Conservation (phyloP, 1,140 invertebrate species). For the Zaprionus gabonicus region DNA sequence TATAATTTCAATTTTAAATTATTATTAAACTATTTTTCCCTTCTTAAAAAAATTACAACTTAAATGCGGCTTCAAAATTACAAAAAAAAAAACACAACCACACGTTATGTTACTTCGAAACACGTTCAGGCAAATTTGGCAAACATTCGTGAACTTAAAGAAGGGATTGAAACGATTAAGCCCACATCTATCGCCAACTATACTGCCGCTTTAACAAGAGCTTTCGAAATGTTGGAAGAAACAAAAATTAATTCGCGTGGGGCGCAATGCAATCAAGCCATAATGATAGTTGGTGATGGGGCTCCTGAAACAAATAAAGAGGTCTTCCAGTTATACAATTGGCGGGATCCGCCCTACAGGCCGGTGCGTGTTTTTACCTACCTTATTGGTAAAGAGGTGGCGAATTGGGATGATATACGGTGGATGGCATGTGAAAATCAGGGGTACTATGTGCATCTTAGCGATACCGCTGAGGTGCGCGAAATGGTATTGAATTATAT, state of each 20-base stretch:
- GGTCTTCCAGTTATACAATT: constrained; percentile 95
- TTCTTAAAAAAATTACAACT: constrained; percentile 23
- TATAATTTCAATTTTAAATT: constrained; percentile 30
- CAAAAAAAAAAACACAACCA: not conserved
- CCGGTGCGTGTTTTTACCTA: constrained; percentile 98
- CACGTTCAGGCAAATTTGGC: constrained; percentile 91
- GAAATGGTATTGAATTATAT: constrained; percentile 97
- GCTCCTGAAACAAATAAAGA: constrained; percentile 97
- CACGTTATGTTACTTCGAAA: constrained; percentile 49
- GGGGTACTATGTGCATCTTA: constrained; percentile 97
- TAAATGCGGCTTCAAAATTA: not conserved
- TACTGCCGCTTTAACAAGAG: constrained; percentile 93
- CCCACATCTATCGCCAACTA: constrained; percentile 98
- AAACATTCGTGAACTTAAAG: constrained; percentile 94
- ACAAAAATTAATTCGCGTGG: constrained; percentile 87
- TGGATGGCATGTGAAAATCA: constrained; percentile 98
- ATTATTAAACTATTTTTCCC: constrained; percentile 44
- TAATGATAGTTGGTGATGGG: constrained; percentile 99
- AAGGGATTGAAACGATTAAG: constrained; percentile 90
- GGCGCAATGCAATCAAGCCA: constrained; percentile 91
- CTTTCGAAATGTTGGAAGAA: constrained; percentile 93
- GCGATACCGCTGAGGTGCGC: constrained; percentile 95
- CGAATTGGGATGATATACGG: constrained; percentile 92
- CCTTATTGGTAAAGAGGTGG: constrained; percentile 96
- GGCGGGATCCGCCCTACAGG: constrained; percentile 88